phyloP scores from a whole-genome alignment of 2,888 invertebrate genomes.

The Xestia ashworthii region DNA sequence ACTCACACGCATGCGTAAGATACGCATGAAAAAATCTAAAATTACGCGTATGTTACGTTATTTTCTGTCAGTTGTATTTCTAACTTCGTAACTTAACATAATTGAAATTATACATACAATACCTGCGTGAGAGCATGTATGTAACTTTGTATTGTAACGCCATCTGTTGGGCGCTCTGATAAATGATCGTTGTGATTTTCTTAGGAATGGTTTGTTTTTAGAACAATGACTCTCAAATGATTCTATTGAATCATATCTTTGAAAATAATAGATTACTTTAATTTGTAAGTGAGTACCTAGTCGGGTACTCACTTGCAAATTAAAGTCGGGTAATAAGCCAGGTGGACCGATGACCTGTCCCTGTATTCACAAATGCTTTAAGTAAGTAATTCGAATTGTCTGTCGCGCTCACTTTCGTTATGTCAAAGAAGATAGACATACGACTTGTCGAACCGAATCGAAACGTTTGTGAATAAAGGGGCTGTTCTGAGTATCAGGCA shows the following conservation, averaged over 20 bases:
- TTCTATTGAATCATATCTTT: not conserved
- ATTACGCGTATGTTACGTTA: constrained; percentile 49
- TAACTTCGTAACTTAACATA: constrained; percentile 45
- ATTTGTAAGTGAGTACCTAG: not conserved
- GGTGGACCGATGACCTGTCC: not conserved
- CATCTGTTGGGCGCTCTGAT: constrained; percentile 35
- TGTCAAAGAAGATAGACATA: not conserved
- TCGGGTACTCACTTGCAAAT: too few relatives aligned
- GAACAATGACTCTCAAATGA: not conserved
- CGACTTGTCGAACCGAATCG: not conserved
- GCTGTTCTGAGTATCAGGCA: not conserved
- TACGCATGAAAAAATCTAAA: constrained; percentile 43
- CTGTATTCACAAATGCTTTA: not conserved
- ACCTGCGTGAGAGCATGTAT: constrained; percentile 33
- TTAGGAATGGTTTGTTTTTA: constrained; percentile 2
- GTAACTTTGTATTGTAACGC: constrained; percentile 20
- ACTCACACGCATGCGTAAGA: constrained; percentile 31
- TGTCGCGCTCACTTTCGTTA: not conserved
- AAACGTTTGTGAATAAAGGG: not conserved
- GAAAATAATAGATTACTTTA: not conserved
- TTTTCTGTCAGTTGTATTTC: constrained; percentile 48
- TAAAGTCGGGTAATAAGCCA: not conserved
- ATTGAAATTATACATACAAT: constrained; percentile 30
- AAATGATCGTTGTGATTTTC: constrained; percentile 3
- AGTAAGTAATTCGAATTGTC: not conserved